A percentile compares a stretch with the other conserved stretches of the same genome.
Conservation (phyloP, 2,888 invertebrate genomes). For the Lepas anatifera region DNA sequence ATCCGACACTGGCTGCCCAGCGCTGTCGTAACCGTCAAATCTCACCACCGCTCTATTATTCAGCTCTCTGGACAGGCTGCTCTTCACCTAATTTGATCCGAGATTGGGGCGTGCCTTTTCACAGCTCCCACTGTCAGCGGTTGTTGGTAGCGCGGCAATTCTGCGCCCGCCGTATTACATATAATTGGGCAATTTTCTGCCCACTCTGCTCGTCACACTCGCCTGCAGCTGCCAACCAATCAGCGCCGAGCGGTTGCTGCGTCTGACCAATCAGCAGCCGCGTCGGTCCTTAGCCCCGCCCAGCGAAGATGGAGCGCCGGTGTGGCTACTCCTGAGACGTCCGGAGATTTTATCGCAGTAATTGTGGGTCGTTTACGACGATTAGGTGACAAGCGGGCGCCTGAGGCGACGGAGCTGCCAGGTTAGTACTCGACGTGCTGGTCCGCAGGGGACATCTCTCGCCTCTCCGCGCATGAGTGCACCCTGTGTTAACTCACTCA, state of each 20-base stretch:
- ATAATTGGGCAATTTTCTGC: slow-evolving; percentile 11
- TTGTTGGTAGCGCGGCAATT: neutral
- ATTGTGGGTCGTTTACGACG: neutral
- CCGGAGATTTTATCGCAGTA: slow-evolving; percentile 10
- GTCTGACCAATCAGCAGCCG: neutral
- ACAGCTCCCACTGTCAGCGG: neutral
- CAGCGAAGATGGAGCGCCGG: neutral
- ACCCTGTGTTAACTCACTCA: no score
- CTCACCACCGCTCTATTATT: no score
- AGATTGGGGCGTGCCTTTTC: slow-evolving; percentile 7
- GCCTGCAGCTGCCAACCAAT: neutral
- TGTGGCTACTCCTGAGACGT: neutral
- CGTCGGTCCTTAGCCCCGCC: neutral
- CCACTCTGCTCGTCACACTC: slow-evolving; percentile 4
- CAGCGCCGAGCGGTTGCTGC: neutral
- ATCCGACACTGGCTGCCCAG: no score
- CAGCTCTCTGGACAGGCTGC: neutral
- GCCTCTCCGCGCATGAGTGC: no score
- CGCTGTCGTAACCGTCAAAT: no score
- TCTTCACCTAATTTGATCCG: slow-evolving; percentile 9
- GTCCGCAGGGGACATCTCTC: no score
- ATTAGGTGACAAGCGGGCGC: neutral
- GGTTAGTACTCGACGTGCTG: no score
- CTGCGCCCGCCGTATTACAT: neutral
- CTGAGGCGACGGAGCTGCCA: neutral